Evolutionary conservation across 2,797 vertebrate species (phyloP), one percentile per base, ranked within the genome.

Genomic region (Platyrinchus mystaceus): DNA sequence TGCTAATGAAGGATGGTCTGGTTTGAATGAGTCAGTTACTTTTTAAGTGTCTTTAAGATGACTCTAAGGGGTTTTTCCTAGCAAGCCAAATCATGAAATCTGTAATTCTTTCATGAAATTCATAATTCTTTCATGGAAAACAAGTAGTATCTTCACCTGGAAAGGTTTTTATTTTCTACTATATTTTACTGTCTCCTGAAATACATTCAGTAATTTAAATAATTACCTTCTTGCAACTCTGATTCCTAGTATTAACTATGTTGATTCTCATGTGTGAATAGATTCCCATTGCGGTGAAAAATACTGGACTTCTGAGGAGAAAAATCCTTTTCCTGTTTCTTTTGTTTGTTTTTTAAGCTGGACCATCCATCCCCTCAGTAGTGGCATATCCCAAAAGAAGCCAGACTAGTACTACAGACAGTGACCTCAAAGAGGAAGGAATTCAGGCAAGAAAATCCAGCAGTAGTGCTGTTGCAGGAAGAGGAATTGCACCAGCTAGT

Each of bases 331-430:
- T 28, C 90, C 80, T 89, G 18, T 74, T 77, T 87, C 17, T 81
- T 58, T 56, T 39, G 11, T 84, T 89, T 93, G 21, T 36, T 83
- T 90, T 83, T 94, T 43, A 86, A 99, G 99, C 98, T 64, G 98
- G 99, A 94, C 99, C 98, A 69, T 99, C 99, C 70, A 97, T 98
- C 76, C 98, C 98, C 86, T 97, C 98, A 4, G 98, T 98, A 59
- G 97, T 98, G 97, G 97, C 98, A 44, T 99, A 99, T 96, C 98
- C 99, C 12, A 99, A 99, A 97, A 98, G 98, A 98, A 99, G 99
- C 90, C 98, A 99, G 97, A 99, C 99, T 55, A 98, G 98, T 88
- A 98, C 98, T 30, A 97, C 98, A 14, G 99, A 99, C 41, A 98
- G 97, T 92, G 98, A 98, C 93, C 94, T 97, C 59, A 99, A 99